Conservation (phyloP, 92 coral and sea anemone species). For the Porites rus region DNA sequence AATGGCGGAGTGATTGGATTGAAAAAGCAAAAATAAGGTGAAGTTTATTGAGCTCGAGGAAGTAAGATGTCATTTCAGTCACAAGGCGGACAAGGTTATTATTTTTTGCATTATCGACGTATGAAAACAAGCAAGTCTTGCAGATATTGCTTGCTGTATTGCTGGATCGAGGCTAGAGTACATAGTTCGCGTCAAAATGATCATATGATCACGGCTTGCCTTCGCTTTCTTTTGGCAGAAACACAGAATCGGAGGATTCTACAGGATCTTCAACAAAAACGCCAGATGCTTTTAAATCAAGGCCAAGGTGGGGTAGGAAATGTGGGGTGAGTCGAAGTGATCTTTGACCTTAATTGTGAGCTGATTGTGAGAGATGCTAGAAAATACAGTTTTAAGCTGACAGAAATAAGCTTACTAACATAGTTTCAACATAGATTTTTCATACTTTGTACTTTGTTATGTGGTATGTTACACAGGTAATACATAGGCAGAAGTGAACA, state of each 20-base stretch:
- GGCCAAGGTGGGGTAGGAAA: constrained; percentile 41
- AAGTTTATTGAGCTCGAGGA: not conserved
- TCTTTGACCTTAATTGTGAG: not conserved
- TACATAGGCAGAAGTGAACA: too few relatives aligned
- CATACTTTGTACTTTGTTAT: too few relatives aligned
- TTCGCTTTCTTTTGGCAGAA: constrained; percentile 51
- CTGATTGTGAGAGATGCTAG: not conserved
- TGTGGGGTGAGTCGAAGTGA: constrained; percentile 39
- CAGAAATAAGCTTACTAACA: too few relatives aligned
- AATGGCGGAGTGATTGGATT: too few relatives aligned
- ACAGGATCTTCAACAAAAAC: constrained; percentile 85
- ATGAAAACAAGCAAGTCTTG: not conserved
- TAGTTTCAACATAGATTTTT: too few relatives aligned
- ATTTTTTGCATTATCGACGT: too few relatives aligned
- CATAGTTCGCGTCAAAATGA: too few relatives aligned
- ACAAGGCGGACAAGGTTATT: constrained; percentile 70
- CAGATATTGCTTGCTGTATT: not conserved
- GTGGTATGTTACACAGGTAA: too few relatives aligned
- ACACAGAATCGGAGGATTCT: constrained; percentile 91
- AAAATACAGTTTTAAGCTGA: too few relatives aligned
- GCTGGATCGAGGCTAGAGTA: not conserved
- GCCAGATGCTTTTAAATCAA: constrained; percentile 73
- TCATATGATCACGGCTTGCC: not conserved
- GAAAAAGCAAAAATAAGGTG: too few relatives aligned
- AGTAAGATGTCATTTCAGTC: constrained; percentile 81